Evolutionary conservation across 2,888 invertebrate genomes (phyloP), one percentile per base, ranked within the genome.

Genomic region (Drosophila cracens): DNA sequence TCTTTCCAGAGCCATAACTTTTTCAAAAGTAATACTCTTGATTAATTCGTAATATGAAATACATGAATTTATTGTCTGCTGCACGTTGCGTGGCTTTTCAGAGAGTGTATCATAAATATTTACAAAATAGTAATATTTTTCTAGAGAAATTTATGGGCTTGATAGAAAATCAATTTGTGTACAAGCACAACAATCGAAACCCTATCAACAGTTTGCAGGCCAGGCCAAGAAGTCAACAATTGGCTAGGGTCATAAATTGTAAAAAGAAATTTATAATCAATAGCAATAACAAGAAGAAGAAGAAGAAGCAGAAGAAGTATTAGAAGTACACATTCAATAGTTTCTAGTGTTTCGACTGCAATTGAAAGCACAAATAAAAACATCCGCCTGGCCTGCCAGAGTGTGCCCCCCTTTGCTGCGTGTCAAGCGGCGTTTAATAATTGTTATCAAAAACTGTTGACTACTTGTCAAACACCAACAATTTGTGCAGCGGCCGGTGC

Each of bases 381-480:
- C 77, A 82, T 82, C 80, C 83, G 87, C 58, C 60, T 60, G 40
- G 40, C 5, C 43, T 11, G 1, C 1, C 11, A 40, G 1, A 13
- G 21, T 21, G 11, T 25, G 11, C 29, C 13, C 51, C 10, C 13
- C 5, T 33, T 4, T 33, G n/a, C 27, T 65, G 78, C 74, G 59
- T 67, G 78, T 70, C 67, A 74, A 74, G 70, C 61, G 70, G 70
- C 70, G 49, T 68, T 70, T 70, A 68, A 74, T 79, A 87, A 77
- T 84, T 79, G 77, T 87, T 87, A 88, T 88, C 86, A 86, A 82
- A 75, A 82, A 70, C 72, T 76, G 82, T 84, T 82, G 87, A 87
- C 87, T 88, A 87, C 84, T 87, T 87, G 87, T 87, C 87, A 87
- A 88, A 88, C 89, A 87, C 70, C 75, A 74, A 88, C 86, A 83